Evolutionary conservation across 2,797 vertebrate genomes (phyloP).

Genomic region (Siniperca obscura): DNA sequence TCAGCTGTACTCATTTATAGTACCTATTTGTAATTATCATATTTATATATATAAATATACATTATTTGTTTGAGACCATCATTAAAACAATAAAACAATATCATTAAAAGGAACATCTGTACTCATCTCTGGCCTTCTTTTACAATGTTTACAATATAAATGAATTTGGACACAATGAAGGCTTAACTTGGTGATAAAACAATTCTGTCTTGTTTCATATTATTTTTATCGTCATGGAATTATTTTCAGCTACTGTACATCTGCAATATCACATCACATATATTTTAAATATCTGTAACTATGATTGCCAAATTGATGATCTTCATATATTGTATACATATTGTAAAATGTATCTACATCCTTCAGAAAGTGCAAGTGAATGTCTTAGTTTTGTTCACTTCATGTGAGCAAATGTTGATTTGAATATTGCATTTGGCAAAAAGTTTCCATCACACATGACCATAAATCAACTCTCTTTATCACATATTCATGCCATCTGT

Average conservation of each 20-base stretch:
- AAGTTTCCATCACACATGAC: conserved; percentile 8
- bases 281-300: background rate
- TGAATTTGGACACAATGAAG: background rate
- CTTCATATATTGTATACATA: background rate
- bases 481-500: conserved; percentile 47
- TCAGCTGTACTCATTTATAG: too few species aligned
- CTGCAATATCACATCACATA: background rate
- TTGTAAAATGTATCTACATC: background rate
- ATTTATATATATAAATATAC: too few species aligned
- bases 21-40: too few species aligned
- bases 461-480: conserved; percentile 36
- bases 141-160: too few species aligned
- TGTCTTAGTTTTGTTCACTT: too few species aligned
- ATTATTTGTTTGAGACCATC: too few species aligned
- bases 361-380: too few species aligned
- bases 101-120: too few species aligned
- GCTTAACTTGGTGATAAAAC: background rate
- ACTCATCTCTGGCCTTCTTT: too few species aligned
- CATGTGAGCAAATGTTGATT: too few species aligned
- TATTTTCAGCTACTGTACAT: background rate
- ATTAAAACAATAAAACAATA: too few species aligned
- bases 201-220: background rate
- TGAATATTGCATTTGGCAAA: too few species aligned
- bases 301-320: background rate
- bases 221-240: background rate